These are phyloP conservation scores for Leptobrachium ailaonicum DNA, from an alignment of 2,113 vertebrate genomes.

Conservation along the genomic window DNA sequence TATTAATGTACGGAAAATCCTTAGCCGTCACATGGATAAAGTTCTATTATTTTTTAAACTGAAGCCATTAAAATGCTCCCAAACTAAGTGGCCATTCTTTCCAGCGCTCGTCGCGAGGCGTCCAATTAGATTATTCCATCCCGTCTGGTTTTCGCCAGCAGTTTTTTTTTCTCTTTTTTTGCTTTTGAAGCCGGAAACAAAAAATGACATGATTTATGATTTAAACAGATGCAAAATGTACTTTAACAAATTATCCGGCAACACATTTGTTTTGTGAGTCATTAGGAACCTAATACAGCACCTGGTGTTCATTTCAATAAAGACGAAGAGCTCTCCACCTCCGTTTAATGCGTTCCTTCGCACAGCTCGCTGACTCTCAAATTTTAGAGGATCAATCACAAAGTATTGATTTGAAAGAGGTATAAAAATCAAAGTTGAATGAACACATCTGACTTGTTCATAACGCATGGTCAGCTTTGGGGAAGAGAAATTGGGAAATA, in stretches of 20 bases:
- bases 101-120: neutral
- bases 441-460: constrained; percentile 63
- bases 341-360: constrained; percentile 47
- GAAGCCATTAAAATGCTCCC: constrained; percentile 1
- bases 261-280: constrained; percentile 46
- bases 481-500: constrained; percentile 65
- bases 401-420: constrained; percentile 61
- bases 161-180: too few species aligned
- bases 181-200: constrained; percentile 19
- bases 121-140: constrained; percentile 7
- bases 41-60: neutral
- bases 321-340: constrained; percentile 51
- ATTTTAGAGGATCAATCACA: constrained; percentile 60
- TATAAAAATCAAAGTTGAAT: constrained; percentile 64
- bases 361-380: constrained; percentile 53
- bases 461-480: constrained; percentile 62
- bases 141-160: neutral
- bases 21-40: neutral
- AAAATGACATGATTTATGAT: constrained; percentile 33
- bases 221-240: constrained; percentile 51
- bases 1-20: neutral
- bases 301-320: constrained; percentile 52
- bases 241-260: constrained; percentile 6
- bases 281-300: constrained; percentile 50
- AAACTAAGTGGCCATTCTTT: neutral